Base-by-base conservation (phyloP, 35 echinoderm and acorn worm genomes). In the Holothuria glaberrima region DNA sequence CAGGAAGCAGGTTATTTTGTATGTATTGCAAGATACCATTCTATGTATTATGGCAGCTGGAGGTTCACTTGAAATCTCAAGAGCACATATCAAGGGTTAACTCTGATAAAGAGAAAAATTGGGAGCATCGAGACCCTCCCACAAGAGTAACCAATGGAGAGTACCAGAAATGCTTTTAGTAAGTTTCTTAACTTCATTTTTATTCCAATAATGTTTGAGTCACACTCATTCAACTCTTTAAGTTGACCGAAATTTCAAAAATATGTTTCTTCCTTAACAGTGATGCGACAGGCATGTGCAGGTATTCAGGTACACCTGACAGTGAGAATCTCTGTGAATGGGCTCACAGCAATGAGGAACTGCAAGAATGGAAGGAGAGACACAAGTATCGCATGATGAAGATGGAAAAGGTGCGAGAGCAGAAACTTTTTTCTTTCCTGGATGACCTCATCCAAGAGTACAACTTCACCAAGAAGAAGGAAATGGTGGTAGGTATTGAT, bases 381-480 rank as follows among this genome's bases (percentile, higher is more conserved):
- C 90, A 92, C 56, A 27, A 92, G 22, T 90, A 98, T 81, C 67
- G 92, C 30, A 86, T 92, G 79, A 98, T 98, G 95, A 98, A 98
- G 45, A 88, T 92, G 64, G 52, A 75, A 27, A 97, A 94, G 41
- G 90, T 86, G 0, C 84, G 60, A 28, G 86, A 97, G 22, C 62
- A 92, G 86, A 92, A 94, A 31, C 80, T 97, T 0, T 97, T 85
- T 14, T 94, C 92, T 14, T 97, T 91, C 44, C 54, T 97, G 80
- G 95, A 97, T 50, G 83, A 90, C 30, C 58, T 97, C 10, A 33
- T 97, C 24, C 45, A 75, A 12, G 58, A 68, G 54, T 91, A 93
- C 88, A 94, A 89, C 54, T 90, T 70, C 60, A 67, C 88, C 4
- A 86, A 66, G 7, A 57, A 91, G 18, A 86, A 87, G 46, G 88